Evolutionary conservation across 2,113 vertebrate species (phyloP), one percentile per base, ranked within the genome.

Genomic region (Sinocyclocheilus anshuiensis): DNA sequence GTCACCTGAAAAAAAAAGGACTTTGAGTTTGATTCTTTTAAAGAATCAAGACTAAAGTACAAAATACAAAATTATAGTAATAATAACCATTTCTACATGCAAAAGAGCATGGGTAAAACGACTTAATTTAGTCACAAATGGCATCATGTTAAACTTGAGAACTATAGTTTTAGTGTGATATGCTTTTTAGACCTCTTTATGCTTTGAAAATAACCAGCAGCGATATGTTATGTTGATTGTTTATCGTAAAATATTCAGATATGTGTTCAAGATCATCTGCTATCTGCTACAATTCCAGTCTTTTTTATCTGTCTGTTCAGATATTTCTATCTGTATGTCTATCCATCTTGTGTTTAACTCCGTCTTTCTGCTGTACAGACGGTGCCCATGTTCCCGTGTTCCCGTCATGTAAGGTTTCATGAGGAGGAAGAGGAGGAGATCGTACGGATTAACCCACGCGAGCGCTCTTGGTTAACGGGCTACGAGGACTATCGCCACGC

Each of bases 401-500:
- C 82, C 50, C 95, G 93, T 18, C 97, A 97, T 3, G 94, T 97
- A 91, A 96, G 94, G 92, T 97, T 99, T 87, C 97, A 95, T 0
- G 93, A 97, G 29, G 29, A 33, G 0, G 97, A 97, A 1, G 97
- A 98, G 0, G 97, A 99, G 81, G 97, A 98, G 90, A 95, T 98
- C 0, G 96, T 97, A 4, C 96, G 96, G 81, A 97, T 99, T 92
- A 98, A 97, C 90, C 97, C 97, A 7, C 93, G 96, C 6, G 97
- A 99, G 89, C 96, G 96, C 80, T 93, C 95, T 88, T 99, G 97
- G 98, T 93, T 99, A 91, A 97, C 96, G 0, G 96, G 97, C 48
- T 99, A 99, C 0, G 98, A 96, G 94, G 98, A 99, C 87, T 99
- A 99, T 87, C 95, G 97, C 33, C 96, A 97, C 20, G 96, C 96